These are phyloP conservation scores for Acomys russatus DNA, from an alignment of 2,797 vertebrate genomes.

Conservation along the genomic window DNA sequence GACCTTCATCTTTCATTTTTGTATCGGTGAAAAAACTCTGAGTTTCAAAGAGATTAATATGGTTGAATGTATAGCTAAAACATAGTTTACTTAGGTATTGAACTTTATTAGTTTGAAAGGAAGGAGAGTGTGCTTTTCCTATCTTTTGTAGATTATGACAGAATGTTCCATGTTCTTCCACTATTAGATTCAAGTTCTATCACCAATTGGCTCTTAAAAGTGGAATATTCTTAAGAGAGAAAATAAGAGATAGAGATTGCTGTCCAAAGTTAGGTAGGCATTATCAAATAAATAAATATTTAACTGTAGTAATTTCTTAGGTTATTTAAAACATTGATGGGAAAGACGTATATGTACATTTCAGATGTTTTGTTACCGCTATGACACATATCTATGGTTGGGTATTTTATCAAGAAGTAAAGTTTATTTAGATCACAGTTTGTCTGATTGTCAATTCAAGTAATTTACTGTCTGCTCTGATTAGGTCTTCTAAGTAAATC, in stretches of 20 bases:
- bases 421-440: background rate
- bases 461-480: background rate
- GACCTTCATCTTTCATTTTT: background rate
- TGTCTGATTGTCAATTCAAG: background rate
- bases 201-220: background rate
- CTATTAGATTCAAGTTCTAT: background rate
- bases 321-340: background rate
- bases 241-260: background rate
- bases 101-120: slow-evolving; percentile 45
- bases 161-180: slow-evolving; percentile 15
- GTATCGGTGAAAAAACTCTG: background rate
- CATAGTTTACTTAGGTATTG: background rate
- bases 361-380: background rate
- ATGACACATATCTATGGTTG: background rate
- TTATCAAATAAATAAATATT: slow-evolving; percentile 17
- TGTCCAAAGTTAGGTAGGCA: background rate
- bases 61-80: background rate
- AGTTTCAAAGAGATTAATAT: background rate
- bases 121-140: background rate
- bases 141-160: slow-evolving; percentile 13
- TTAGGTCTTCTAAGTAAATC: background rate
- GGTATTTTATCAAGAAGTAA: background rate
- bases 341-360: background rate
- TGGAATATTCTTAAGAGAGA: background rate
- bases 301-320: background rate